phyloP scores from a whole-genome alignment of 2,888 invertebrate genomes.

The Drosophila pseudotakahashii region DNA sequence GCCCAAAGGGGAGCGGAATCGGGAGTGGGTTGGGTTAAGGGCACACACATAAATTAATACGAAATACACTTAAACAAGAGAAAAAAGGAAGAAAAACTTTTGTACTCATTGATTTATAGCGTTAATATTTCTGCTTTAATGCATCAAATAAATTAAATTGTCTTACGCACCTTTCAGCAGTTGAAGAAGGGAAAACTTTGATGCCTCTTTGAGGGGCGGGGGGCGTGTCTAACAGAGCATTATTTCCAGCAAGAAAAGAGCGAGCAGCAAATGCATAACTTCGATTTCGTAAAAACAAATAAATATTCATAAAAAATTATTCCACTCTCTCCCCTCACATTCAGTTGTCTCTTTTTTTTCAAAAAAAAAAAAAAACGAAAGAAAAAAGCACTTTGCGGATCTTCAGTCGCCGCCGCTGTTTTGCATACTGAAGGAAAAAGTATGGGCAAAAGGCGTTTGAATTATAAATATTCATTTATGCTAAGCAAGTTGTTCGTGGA shows the following conservation, averaged over 20 bases:
- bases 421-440: slow-evolving; percentile 32
- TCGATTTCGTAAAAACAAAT: slow-evolving; percentile 76
- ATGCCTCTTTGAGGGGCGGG: slow-evolving; percentile 38
- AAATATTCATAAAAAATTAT: slow-evolving; percentile 77
- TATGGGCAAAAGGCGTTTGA: slow-evolving; percentile 54
- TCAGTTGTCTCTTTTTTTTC: not conserved
- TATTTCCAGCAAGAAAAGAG: slow-evolving; percentile 21
- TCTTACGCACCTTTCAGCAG: slow-evolving; percentile 74
- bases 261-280: slow-evolving; percentile 72
- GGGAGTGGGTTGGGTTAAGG: slow-evolving; percentile 26
- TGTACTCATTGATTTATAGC: slow-evolving; percentile 72
- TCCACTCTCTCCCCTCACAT: slow-evolving; percentile 37
- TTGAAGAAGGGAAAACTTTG: slow-evolving; percentile 62
- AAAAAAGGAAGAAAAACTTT: slow-evolving; percentile 41
- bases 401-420: slow-evolving; percentile 45
- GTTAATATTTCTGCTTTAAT: slow-evolving; percentile 77
- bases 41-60: slow-evolving; percentile 70
- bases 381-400: slow-evolving; percentile 68
- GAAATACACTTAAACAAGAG: slow-evolving; percentile 70
- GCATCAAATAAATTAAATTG: slow-evolving; percentile 79
- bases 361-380: not conserved
- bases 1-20: slow-evolving; percentile 24
- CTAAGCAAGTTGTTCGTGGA: slow-evolving; percentile 55
- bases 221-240: slow-evolving; percentile 22
- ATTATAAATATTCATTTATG: slow-evolving; percentile 80